These are phyloP conservation scores for Tympanuchus pallidicinctus DNA, from an alignment of 2,113 vertebrate genomes.

Conservation along the genomic window DNA sequence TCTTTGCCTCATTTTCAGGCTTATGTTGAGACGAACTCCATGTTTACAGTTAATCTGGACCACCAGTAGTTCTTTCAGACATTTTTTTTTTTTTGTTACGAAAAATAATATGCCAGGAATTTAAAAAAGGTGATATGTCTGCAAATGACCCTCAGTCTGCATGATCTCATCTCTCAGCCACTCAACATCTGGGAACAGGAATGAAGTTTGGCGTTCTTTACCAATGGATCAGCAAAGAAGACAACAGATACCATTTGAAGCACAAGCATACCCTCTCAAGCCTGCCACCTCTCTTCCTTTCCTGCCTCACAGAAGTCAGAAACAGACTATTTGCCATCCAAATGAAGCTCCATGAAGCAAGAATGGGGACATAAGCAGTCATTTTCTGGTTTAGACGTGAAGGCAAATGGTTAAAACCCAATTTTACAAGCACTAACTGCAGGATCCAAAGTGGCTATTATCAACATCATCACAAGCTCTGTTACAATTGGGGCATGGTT, in stretches of 20 bases:
- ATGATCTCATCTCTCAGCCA: conserved; percentile 41
- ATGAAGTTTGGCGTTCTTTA: conserved; percentile 13
- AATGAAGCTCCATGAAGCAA: not conserved
- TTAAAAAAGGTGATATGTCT: conserved; percentile 56
- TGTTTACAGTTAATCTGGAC: not conserved
- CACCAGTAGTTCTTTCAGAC: not conserved
- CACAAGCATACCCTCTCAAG: not conserved
- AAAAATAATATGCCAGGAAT: conserved; percentile 44
- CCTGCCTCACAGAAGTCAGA: not conserved
- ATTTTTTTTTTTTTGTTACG: not conserved
- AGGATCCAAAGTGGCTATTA: not conserved
- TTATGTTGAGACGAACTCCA: not conserved
- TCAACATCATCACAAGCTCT: not conserved
- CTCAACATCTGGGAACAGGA: conserved; percentile 22
- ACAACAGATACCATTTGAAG: not conserved
- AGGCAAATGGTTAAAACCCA: not conserved
- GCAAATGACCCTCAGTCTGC: not conserved
- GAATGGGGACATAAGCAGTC: not conserved
- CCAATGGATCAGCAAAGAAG: not conserved
- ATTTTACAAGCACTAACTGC: not conserved
- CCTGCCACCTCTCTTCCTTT: not conserved
- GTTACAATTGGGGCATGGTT: not conserved
- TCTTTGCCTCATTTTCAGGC: not conserved
- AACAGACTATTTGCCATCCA: not conserved
- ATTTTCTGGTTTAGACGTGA: not conserved